These are phyloP conservation scores for Phataginus tricuspis DNA, from an alignment of 2,797 vertebrate species.

Conservation along the genomic window DNA sequence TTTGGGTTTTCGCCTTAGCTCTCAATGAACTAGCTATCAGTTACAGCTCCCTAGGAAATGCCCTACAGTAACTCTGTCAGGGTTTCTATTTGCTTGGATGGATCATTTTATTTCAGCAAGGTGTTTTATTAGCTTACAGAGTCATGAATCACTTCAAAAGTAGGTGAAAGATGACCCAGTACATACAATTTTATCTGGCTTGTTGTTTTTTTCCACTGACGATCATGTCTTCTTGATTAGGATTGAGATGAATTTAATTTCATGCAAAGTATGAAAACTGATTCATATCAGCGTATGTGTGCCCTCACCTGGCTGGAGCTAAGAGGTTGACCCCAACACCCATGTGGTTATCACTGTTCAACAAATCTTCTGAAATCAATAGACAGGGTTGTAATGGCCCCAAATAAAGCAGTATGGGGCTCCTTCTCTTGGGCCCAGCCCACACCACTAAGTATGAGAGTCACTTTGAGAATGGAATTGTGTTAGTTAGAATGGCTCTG, in stretches of 20 bases:
- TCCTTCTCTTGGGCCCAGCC: background rate
- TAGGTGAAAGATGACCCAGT: constrained; percentile 78
- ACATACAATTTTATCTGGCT: constrained; percentile 31
- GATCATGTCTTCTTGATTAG: constrained; percentile 69
- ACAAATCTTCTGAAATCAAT: background rate
- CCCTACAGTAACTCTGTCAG: constrained; percentile 82
- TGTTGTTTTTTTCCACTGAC: constrained; percentile 71
- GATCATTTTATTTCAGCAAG: constrained; percentile 83
- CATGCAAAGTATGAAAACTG: background rate
- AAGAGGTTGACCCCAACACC: background rate
- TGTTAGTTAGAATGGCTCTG: background rate
- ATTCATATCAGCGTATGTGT: background rate
- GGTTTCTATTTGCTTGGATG: constrained; percentile 84
- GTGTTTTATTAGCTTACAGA: constrained; percentile 82
- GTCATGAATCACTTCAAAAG: constrained; percentile 74
- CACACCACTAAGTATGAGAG: background rate
- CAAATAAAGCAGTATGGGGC: background rate
- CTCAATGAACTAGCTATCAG: constrained; percentile 83
- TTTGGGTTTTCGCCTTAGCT: constrained; percentile 82
- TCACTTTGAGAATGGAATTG: background rate
- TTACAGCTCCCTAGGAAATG: constrained; percentile 84
- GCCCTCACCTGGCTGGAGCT: background rate
- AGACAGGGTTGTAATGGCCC: background rate
- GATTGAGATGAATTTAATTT: constrained; percentile 50
- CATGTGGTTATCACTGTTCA: background rate